These are phyloP conservation scores for Butorides virescens DNA, from an alignment of 2,113 vertebrate genomes.

Conservation along the genomic window DNA sequence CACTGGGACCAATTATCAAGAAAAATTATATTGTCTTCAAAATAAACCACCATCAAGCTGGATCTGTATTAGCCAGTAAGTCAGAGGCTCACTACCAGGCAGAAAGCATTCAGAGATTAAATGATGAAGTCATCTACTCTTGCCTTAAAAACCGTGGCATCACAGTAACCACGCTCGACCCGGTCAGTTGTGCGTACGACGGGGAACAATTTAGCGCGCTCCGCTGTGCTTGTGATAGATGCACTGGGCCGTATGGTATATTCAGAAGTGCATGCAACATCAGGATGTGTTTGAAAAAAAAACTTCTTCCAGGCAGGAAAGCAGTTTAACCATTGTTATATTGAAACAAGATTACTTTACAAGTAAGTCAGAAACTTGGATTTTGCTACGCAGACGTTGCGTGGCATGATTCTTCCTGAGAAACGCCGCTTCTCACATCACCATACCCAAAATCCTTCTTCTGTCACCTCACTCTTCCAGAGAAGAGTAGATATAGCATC, in stretches of 20 bases:
- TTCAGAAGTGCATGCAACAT: background rate
- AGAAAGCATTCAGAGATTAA: background rate
- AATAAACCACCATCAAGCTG: background rate
- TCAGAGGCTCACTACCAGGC: background rate
- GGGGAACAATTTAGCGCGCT: background rate
- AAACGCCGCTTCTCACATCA: background rate
- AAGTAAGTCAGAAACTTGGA: background rate
- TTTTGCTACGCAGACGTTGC: background rate
- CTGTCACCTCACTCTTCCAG: background rate
- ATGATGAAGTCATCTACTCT: background rate
- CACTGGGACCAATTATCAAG: background rate
- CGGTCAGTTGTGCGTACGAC: background rate
- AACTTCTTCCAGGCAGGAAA: background rate
- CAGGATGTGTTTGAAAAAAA: background rate
- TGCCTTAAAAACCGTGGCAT: background rate
- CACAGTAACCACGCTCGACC: background rate
- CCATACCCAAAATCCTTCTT: background rate
- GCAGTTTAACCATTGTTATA: background rate
- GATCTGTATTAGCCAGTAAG: background rate
- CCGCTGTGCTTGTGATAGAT: background rate
- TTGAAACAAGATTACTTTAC: background rate
- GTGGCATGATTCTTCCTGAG: background rate
- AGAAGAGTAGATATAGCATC: background rate
- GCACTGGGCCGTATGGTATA: background rate
- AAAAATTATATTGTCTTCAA: background rate